A percentile compares a stretch with the other conserved stretches of the same genome.
phyloP scores from a whole-genome alignment of 2,113 vertebrate genomes.

The Colius striatus region DNA sequence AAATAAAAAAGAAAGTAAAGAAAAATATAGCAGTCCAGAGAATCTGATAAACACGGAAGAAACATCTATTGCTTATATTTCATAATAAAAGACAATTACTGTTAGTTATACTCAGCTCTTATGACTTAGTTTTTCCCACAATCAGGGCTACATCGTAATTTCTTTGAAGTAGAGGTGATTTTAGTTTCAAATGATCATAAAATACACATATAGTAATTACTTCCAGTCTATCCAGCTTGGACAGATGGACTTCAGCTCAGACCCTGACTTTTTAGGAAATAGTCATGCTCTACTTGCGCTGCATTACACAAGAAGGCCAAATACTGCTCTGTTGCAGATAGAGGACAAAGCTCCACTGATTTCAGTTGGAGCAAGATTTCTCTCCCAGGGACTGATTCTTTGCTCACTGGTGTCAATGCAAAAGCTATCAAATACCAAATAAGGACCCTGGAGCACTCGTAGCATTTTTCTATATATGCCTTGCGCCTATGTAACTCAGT shows the following conservation, averaged over 20 bases:
- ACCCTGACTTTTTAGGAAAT: not conserved
- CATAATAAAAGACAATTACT: not conserved
- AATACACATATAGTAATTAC: not conserved
- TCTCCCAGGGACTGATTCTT: not conserved
- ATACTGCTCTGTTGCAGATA: not conserved
- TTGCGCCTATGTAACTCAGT: not conserved
- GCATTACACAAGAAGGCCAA: not conserved
- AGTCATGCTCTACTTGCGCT: not conserved
- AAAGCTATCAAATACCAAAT: not conserved
- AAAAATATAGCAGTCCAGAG: not conserved
- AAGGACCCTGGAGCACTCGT: not conserved
- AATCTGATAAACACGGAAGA: not conserved
- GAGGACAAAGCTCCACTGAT: not conserved
- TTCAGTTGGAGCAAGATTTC: not conserved
- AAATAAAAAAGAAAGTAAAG: not conserved
- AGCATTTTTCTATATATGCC: not conserved
- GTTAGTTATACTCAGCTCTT: not conserved
- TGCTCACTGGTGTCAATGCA: not conserved
- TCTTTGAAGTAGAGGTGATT: not conserved
- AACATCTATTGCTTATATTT: not conserved
- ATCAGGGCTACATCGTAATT: not conserved
- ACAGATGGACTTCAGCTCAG: not conserved
- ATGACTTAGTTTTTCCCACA: not conserved
- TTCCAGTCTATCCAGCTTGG: not conserved
- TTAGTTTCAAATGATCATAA: not conserved